A percentile compares a stretch with the other conserved stretches of the same genome.
phyloP scores from a whole-genome alignment of 1,140 invertebrate species.

The Aphidius ervi region DNA sequence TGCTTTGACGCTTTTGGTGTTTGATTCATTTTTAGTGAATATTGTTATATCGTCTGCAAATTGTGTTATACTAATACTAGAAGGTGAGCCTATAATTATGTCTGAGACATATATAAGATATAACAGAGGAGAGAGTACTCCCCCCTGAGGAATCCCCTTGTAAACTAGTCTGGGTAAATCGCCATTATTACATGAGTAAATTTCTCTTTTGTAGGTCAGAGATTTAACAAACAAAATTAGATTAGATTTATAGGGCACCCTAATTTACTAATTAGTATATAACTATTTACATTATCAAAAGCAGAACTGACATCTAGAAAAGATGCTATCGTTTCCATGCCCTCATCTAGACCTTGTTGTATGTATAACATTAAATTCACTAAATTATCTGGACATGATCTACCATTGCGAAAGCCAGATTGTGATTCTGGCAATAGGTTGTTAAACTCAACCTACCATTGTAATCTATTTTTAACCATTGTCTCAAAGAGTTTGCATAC shows the following conservation, averaged over 20 bases:
- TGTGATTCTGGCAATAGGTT: slow-evolving; percentile 20
- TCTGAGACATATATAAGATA: no score
- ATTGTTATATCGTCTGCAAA: slow-evolving; percentile 24
- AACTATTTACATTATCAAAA: no score
- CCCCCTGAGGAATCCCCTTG: no score
- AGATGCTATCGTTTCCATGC: no score
- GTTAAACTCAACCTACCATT: slow-evolving; percentile 25
- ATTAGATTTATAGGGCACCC: slow-evolving; percentile 11
- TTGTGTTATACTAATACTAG: slow-evolving; percentile 6
- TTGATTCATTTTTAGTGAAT: background rate
- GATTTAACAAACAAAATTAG: slow-evolving; percentile 13
- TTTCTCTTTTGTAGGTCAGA: slow-evolving; percentile 10
- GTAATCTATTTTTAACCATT: slow-evolving; percentile 25
- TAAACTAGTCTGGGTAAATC: no score
- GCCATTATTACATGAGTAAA: background rate
- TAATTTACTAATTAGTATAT: slow-evolving; percentile 20
- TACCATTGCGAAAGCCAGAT: slow-evolving; percentile 27
- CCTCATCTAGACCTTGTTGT: background rate
- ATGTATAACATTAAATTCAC: slow-evolving; percentile 6
- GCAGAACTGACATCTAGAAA: no score
- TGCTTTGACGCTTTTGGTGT: background rate
- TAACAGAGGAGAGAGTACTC: slow-evolving; percentile 14
- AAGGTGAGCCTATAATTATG: no score
- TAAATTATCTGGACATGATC: slow-evolving; percentile 24
- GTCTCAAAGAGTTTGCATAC: slow-evolving; percentile 27